Evolutionary conservation across 1,140 invertebrate genomes (phyloP).

Genomic region (Drosophila pallidifrons): DNA sequence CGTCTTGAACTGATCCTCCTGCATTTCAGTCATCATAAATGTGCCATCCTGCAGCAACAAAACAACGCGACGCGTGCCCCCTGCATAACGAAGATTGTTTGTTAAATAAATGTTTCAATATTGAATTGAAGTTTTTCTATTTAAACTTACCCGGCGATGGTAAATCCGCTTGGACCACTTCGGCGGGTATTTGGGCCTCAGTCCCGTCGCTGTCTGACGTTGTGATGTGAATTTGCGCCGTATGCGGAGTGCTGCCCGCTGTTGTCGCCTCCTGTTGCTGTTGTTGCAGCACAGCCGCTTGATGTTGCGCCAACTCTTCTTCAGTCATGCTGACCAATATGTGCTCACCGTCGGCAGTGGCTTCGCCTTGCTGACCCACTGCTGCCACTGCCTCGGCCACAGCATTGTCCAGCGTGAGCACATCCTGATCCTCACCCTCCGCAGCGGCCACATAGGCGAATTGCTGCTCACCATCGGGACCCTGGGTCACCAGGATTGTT

Average conservation of each 20-base stretch:
- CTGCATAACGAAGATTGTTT: slow-evolving; percentile 83
- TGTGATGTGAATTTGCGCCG: slow-evolving; percentile 79
- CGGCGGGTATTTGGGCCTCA: slow-evolving; percentile 91
- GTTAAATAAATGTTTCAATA: neutral
- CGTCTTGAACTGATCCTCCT: slow-evolving; percentile 92
- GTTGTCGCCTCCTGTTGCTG: slow-evolving; percentile 48
- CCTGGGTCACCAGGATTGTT: slow-evolving; percentile 89
- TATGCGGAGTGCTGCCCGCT: slow-evolving; percentile 57
- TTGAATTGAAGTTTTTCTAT: neutral
- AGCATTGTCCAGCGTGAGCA: slow-evolving; percentile 87
- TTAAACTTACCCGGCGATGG: slow-evolving; percentile 89
- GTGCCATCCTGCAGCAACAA: slow-evolving; percentile 92
- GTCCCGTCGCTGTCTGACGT: slow-evolving; percentile 86
- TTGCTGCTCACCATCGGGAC: slow-evolving; percentile 89
- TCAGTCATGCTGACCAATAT: slow-evolving; percentile 87
- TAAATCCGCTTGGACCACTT: slow-evolving; percentile 92
- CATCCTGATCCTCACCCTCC: slow-evolving; percentile 87
- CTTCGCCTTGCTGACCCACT: slow-evolving; percentile 69
- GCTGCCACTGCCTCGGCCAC: slow-evolving; percentile 86
- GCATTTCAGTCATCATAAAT: slow-evolving; percentile 93
- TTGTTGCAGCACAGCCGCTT: slow-evolving; percentile 75
- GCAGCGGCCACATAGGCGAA: slow-evolving; percentile 90
- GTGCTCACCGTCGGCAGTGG: slow-evolving; percentile 85
- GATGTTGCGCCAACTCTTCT: slow-evolving; percentile 86
- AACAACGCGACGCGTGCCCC: slow-evolving; percentile 92